A percentile compares a stretch with the other conserved stretches of the same genome.
phyloP scores from a whole-genome alignment of 2,888 invertebrate species.

The Lithophane leautieri region DNA sequence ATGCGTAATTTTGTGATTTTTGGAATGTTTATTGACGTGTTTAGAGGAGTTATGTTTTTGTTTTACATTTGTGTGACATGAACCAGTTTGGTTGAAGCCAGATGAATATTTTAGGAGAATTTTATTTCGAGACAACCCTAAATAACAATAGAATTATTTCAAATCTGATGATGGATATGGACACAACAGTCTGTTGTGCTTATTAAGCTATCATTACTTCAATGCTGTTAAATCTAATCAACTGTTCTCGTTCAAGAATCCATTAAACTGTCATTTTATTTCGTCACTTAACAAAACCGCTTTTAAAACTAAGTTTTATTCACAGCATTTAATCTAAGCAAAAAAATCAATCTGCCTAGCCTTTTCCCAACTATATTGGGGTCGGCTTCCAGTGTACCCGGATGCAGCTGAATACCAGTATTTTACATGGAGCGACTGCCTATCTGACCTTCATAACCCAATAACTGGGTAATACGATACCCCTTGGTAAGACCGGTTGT shows the following conservation, averaged over 20 bases:
- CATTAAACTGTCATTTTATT: conserved; percentile 25
- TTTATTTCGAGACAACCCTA: conserved; percentile 50
- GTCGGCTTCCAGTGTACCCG: too few relatives aligned
- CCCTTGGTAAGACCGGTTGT: too few relatives aligned
- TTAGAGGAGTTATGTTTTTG: neutral
- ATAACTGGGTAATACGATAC: too few relatives aligned
- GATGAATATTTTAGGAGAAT: neutral
- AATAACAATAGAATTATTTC: conserved; percentile 55
- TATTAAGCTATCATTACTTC: conserved; percentile 66
- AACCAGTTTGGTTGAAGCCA: neutral
- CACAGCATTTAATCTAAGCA: conserved; percentile 9
- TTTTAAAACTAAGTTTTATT: conserved; percentile 48
- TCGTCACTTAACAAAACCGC: conserved; percentile 5
- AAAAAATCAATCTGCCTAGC: too few relatives aligned
- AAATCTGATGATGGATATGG: conserved; percentile 61
- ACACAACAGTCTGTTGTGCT: conserved; percentile 55
- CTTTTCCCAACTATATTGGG: too few relatives aligned
- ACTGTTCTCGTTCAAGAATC: conserved; percentile 27
- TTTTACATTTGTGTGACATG: neutral
- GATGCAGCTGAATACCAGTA: too few relatives aligned
- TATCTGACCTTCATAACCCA: too few relatives aligned
- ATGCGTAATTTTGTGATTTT: neutral
- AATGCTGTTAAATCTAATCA: conserved; percentile 49
- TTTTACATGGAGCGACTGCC: too few relatives aligned
- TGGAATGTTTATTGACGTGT: neutral